Evolutionary conservation across 2,888 invertebrate species (phyloP).

Genomic region (Aphidoletes aphidimyza): DNA sequence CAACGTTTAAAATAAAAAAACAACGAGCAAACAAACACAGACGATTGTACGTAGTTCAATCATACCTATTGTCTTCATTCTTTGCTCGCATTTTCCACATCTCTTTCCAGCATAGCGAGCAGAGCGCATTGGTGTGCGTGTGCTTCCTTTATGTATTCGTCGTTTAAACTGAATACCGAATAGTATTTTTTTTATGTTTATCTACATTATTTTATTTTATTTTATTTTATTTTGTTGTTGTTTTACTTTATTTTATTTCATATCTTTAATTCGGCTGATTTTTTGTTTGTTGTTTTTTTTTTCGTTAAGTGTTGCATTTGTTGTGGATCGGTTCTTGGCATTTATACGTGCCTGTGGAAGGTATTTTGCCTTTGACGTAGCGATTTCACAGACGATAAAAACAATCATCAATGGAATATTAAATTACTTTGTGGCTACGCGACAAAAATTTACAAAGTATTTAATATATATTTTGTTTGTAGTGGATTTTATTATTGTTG

Average conservation of each 20-base stretch:
- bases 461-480: slow-evolving; percentile 16
- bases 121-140: neutral
- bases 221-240: neutral
- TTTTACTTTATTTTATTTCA: slow-evolving; percentile 28
- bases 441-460: slow-evolving; percentile 54
- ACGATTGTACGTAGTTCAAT: slow-evolving; percentile 49
- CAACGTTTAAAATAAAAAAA: no score
- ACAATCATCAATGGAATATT: slow-evolving; percentile 54
- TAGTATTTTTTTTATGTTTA: slow-evolving; percentile 15
- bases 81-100: slow-evolving; percentile 20
- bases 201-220: slow-evolving; percentile 9
- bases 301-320: slow-evolving; percentile 32
- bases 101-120: neutral
- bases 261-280: neutral
- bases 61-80: slow-evolving; percentile 51
- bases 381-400: slow-evolving; percentile 55
- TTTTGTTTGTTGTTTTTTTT: slow-evolving; percentile 11
- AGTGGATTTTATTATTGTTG: neutral
- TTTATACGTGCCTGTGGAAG: slow-evolving; percentile 29
- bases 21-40: neutral
- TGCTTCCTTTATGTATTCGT: slow-evolving; percentile 32
- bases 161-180: slow-evolving; percentile 35
- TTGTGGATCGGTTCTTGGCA: slow-evolving; percentile 14
- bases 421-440: slow-evolving; percentile 54
- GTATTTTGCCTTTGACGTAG: slow-evolving; percentile 54